These are phyloP conservation scores for Oreochromis grahami DNA, from an alignment of 2,797 vertebrate genomes.

Conservation along the genomic window DNA sequence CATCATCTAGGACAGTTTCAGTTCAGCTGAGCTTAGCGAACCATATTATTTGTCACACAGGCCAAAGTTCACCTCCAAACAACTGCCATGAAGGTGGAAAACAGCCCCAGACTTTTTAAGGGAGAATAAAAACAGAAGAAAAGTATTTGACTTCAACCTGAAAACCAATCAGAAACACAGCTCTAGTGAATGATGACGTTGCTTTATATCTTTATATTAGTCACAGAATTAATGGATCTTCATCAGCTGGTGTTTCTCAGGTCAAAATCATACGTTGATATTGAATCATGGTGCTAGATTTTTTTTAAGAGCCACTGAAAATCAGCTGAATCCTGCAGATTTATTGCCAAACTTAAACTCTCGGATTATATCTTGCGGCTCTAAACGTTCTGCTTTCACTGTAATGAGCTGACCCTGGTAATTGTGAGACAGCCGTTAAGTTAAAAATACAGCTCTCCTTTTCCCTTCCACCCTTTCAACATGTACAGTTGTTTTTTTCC, in stretches of 20 bases:
- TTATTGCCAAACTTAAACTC: neutral
- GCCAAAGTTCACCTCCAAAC: neutral
- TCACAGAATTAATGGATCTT: neutral
- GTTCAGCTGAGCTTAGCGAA: neutral
- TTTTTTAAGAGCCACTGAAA: neutral
- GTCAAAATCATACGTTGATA: neutral
- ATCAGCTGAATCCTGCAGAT: neutral
- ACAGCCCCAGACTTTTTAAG: neutral
- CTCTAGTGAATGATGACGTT: neutral
- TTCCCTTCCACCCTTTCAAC: constrained; percentile 8
- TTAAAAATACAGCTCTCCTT: constrained; percentile 8
- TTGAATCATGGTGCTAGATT: neutral
- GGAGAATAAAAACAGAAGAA: neutral
- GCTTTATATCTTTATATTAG: neutral
- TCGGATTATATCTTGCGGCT: neutral
- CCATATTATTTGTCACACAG: neutral
- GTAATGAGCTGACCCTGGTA: constrained; percentile 19
- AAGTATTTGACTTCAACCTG: neutral
- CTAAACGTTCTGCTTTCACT: neutral
- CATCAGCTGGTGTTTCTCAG: neutral
- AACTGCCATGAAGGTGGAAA: neutral
- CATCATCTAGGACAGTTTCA: neutral
- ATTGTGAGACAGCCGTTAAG: constrained; percentile 21
- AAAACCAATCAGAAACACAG: neutral
- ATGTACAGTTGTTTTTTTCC: constrained; percentile 16